Conservation (phyloP, 2,113 vertebrate species). For the Climacteris rufus region DNA sequence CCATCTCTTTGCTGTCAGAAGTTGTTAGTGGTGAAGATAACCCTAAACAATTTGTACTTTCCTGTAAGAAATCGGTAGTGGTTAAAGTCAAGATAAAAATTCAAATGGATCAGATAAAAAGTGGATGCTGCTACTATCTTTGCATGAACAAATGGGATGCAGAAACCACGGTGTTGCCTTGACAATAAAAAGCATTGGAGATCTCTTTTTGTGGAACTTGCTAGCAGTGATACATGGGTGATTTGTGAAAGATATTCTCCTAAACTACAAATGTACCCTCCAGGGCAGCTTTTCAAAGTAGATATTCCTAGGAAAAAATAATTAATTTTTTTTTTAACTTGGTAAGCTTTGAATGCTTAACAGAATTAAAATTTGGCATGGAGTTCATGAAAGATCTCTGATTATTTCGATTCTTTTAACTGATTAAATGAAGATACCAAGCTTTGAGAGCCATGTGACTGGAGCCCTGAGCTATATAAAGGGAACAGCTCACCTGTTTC, state of each 20-base stretch:
- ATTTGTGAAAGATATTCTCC: constrained; percentile 28
- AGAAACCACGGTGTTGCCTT: constrained; percentile 47
- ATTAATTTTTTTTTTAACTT: constrained; percentile 20
- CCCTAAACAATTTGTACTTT: not conserved
- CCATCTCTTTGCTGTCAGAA: not conserved
- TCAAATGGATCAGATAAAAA: constrained; percentile 55
- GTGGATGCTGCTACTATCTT: constrained; percentile 24
- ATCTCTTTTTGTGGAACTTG: constrained; percentile 16
- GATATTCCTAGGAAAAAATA: constrained; percentile 34
- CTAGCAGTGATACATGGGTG: constrained; percentile 33
- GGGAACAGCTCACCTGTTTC: constrained; percentile 58
- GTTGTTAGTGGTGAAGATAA: constrained; percentile 12
- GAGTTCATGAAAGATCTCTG: constrained; percentile 51
- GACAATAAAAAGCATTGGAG: constrained; percentile 51
- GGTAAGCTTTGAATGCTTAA: constrained; percentile 36
- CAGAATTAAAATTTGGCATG: constrained; percentile 45
- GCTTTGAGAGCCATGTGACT: constrained; percentile 37
- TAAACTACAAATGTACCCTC: constrained; percentile 38
- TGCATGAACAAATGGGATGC: constrained; percentile 29
- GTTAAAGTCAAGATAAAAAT: constrained; percentile 48
- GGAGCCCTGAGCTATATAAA: constrained; percentile 40
- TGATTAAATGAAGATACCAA: constrained; percentile 58
- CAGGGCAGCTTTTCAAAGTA: constrained; percentile 56
- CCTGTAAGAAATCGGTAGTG: constrained; percentile 1
- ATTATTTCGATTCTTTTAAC: constrained; percentile 52